Conservation (phyloP, 64 coral and sea anemone genomes). For the Pachyseris speciosa region DNA sequence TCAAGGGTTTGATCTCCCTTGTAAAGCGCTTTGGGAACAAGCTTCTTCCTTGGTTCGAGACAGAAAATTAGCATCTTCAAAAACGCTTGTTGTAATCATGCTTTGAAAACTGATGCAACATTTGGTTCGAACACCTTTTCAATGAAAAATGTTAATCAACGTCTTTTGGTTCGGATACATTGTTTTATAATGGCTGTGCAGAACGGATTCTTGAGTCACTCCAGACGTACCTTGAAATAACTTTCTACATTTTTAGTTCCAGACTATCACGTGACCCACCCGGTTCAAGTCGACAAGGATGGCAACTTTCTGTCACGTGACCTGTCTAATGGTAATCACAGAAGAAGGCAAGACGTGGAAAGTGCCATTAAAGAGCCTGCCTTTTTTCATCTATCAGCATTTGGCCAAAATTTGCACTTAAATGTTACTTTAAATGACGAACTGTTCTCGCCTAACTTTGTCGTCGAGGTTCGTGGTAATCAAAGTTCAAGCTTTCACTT, state of each 20-base stretch:
- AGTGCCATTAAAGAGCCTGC: neutral
- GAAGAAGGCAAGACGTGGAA: neutral
- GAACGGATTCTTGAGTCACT: too few relatives aligned
- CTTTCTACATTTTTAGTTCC: neutral
- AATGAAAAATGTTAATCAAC: too few relatives aligned
- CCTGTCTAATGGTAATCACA: constrained; percentile 18
- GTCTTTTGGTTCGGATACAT: too few relatives aligned
- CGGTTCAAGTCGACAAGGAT: constrained; percentile 35
- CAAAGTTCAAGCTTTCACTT: constrained; percentile 17
- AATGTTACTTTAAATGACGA: constrained; percentile 43
- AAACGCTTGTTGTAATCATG: too few relatives aligned
- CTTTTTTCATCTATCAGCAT: constrained; percentile 28
- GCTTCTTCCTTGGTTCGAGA: too few relatives aligned
- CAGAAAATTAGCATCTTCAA: too few relatives aligned
- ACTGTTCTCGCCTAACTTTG: constrained; percentile 45
- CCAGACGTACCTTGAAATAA: too few relatives aligned
- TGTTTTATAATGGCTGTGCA: too few relatives aligned
- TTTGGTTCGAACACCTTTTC: too few relatives aligned
- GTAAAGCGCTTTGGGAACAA: too few relatives aligned
- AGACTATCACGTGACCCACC: constrained; percentile 60
- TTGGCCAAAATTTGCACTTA: constrained; percentile 19
- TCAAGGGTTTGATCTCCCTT: too few relatives aligned
- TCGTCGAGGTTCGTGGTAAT: constrained; percentile 52
- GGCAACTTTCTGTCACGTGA: constrained; percentile 48
- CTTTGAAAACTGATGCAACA: too few relatives aligned